These are phyloP conservation scores for Labeo calbasu DNA, from an alignment of 2,797 vertebrate genomes.

Conservation along the genomic window DNA sequence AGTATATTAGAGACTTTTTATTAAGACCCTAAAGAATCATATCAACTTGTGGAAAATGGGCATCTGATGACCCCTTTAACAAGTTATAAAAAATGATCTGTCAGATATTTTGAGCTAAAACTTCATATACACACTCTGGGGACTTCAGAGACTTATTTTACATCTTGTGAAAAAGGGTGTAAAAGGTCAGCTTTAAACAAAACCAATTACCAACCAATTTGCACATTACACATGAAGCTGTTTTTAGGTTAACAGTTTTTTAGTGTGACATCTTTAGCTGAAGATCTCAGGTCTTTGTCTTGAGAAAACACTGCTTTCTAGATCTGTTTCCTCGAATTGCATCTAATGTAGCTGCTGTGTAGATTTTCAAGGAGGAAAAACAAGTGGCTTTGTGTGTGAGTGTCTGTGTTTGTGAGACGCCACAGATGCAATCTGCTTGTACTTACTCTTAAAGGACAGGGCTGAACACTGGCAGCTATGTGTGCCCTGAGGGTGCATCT, in stretches of 20 bases:
- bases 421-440: neutral
- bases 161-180: too few species aligned
- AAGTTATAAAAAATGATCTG: too few species aligned
- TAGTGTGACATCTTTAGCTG: too few species aligned
- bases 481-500: constrained; percentile 17
- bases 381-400: neutral
- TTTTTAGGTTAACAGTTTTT: neutral
- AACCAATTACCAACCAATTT: too few species aligned
- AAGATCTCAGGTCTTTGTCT: neutral
- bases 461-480: constrained; percentile 28
- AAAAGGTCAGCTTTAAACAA: neutral
- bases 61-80: too few species aligned
- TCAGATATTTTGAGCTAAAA: too few species aligned
- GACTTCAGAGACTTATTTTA: too few species aligned
- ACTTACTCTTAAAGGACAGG: constrained; percentile 19
- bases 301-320: neutral
- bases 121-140: too few species aligned
- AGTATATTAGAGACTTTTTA: too few species aligned
- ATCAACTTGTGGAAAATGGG: too few species aligned
- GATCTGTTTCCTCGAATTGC: neutral
- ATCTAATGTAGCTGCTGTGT: neutral
- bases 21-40: too few species aligned
- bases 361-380: neutral
- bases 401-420: neutral
- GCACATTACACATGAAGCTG: neutral